Conservation (phyloP, 2,888 invertebrate genomes). For the Morinoia aosen region DNA sequence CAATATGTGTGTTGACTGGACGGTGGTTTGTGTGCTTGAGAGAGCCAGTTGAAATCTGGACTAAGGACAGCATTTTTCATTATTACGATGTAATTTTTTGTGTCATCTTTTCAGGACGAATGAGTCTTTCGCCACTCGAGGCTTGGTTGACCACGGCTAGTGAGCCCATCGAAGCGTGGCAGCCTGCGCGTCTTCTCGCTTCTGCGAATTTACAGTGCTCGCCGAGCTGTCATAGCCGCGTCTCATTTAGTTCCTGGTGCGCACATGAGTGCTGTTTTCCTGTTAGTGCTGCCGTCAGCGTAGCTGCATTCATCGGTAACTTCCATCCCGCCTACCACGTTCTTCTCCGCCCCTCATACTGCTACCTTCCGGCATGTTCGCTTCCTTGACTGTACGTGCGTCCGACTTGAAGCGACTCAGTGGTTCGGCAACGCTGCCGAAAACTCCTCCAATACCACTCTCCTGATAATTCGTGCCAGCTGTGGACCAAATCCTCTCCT, state of each 20-base stretch:
- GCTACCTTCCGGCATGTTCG: background rate
- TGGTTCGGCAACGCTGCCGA: background rate
- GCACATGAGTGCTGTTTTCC: background rate
- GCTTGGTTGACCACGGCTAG: background rate
- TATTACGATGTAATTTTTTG: background rate
- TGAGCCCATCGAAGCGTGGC: background rate
- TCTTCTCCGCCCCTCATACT: background rate
- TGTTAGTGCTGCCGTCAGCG: background rate
- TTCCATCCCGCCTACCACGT: background rate
- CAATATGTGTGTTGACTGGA: background rate
- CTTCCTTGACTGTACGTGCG: background rate
- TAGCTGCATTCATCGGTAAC: background rate
- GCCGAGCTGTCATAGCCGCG: background rate
- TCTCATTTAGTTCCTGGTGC: background rate
- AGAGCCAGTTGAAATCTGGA: background rate
- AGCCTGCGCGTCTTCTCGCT: background rate
- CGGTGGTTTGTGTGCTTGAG: background rate
- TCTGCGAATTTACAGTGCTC: background rate
- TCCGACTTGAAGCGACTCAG: background rate
- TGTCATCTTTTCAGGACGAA: background rate
- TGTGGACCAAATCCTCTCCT: background rate
- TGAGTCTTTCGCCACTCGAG: background rate
- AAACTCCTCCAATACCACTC: background rate
- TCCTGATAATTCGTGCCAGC: background rate
- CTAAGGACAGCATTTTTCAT: background rate